These are phyloP conservation scores for Pomatorhinus ruficollis DNA, from an alignment of 2,113 vertebrate genomes.

Conservation along the genomic window DNA sequence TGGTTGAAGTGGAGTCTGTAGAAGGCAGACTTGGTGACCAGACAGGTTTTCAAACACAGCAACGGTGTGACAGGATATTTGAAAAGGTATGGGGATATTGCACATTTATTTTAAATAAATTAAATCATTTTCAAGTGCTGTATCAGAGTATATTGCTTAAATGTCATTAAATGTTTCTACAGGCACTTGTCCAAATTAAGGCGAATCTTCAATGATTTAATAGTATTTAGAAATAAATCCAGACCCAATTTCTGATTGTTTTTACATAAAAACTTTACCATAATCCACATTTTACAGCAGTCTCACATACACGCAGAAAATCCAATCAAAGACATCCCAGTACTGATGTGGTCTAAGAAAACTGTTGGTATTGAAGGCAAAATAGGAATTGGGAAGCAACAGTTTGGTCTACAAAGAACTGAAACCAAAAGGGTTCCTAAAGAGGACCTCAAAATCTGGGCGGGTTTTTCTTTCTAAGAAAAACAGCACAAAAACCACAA, in stretches of 20 bases:
- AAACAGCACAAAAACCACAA: too few relatives aligned
- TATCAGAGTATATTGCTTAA: not conserved
- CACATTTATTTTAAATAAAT: not conserved
- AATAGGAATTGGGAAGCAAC: not conserved
- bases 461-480: accelerated
- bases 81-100: not conserved
- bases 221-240: not conserved
- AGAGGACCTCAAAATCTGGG: not conserved
- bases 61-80: not conserved
- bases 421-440: not conserved
- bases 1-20: not conserved
- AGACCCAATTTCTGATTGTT: not conserved
- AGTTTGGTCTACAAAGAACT: not conserved
- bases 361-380: not conserved
- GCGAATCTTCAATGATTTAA: not conserved
- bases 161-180: not conserved
- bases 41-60: not conserved
- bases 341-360: not conserved
- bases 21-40: not conserved
- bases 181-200: not conserved
- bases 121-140: not conserved
- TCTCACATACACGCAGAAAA: not conserved
- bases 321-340: not conserved
- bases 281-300: not conserved
- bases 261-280: not conserved